phyloP scores from a whole-genome alignment of 2,797 vertebrate genomes.

The Hypotaenidia philippensis region DNA sequence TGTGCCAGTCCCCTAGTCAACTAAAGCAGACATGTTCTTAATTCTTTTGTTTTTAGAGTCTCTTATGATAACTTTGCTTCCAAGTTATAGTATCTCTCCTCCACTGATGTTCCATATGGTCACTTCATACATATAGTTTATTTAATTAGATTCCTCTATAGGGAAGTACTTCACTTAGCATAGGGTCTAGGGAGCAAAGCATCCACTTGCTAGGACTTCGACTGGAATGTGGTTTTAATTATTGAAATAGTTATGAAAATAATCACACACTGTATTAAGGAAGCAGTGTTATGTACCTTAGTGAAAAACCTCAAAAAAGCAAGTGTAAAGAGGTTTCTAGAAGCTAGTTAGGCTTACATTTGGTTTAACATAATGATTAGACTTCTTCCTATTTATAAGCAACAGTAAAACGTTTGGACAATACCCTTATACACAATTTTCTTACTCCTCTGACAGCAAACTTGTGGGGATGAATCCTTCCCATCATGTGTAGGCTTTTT shows the following conservation, averaged over 20 bases:
- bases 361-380: accelerated
- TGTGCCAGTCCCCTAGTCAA: background rate
- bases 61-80: background rate
- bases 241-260: background rate
- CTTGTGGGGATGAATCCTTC: background rate
- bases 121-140: background rate
- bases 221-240: background rate
- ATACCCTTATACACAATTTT: background rate
- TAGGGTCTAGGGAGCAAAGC: background rate
- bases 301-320: background rate
- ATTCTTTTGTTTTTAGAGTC: background rate
- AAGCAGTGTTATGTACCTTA: background rate
- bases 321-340: background rate
- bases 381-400: background rate
- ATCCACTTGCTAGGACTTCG: background rate
- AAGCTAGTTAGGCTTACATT: background rate
- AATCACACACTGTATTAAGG: background rate
- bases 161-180: background rate
- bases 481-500: background rate
- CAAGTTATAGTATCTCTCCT: background rate
- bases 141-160: background rate
- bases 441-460: background rate
- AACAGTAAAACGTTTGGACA: background rate
- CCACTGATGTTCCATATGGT: background rate
- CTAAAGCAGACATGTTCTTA: background rate